A percentile compares a stretch with the other conserved stretches of the same genome.
These are phyloP conservation scores for Abscondita cerata DNA, from an alignment of 2,888 invertebrate species.

Conservation along the genomic window DNA sequence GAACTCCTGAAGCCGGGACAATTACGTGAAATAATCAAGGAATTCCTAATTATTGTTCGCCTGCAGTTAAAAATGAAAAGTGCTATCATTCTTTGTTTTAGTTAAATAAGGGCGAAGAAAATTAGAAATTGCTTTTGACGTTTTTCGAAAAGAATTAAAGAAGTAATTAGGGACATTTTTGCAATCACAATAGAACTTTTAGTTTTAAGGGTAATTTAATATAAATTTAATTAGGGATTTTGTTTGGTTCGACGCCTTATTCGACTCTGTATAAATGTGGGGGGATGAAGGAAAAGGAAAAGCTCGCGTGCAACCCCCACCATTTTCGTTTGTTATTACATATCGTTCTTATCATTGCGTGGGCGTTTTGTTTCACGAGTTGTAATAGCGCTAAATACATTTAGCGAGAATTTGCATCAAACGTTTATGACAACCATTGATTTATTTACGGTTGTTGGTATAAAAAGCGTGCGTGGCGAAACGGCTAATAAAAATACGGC, in stretches of 20 bases:
- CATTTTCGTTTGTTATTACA: slow-evolving; percentile 35
- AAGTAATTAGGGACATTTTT: slow-evolving; percentile 55
- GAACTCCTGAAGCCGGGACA: slow-evolving; percentile 53
- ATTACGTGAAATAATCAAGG: slow-evolving; percentile 57
- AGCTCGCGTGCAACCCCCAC: not conserved
- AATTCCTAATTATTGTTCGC: slow-evolving; percentile 56
- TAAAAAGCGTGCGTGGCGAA: slow-evolving; percentile 22
- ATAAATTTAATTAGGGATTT: slow-evolving; percentile 31
- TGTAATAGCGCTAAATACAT: slow-evolving; percentile 19
- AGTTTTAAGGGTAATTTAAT: slow-evolving; percentile 54
- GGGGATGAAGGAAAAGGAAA: too few species aligned
- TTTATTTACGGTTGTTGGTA: slow-evolving; percentile 17
- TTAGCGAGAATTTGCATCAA: slow-evolving; percentile 23
- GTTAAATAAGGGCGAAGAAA: slow-evolving; percentile 44
- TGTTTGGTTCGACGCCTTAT: not conserved
- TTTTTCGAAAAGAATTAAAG: slow-evolving; percentile 52
- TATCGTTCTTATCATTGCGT: slow-evolving; percentile 42
- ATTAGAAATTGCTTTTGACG: slow-evolving; percentile 50
- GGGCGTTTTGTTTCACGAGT: slow-evolving; percentile 33
- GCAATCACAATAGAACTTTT: slow-evolving; percentile 51
- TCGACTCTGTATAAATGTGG: too few species aligned
- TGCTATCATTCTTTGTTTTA: slow-evolving; percentile 47
- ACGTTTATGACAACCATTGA: slow-evolving; percentile 15
- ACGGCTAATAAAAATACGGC: slow-evolving; percentile 18
- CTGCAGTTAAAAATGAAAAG: slow-evolving; percentile 55